Evolutionary conservation across 2,888 invertebrate species (phyloP), one percentile per base, ranked within the genome.

Genomic region (Eupsilia transversa): DNA sequence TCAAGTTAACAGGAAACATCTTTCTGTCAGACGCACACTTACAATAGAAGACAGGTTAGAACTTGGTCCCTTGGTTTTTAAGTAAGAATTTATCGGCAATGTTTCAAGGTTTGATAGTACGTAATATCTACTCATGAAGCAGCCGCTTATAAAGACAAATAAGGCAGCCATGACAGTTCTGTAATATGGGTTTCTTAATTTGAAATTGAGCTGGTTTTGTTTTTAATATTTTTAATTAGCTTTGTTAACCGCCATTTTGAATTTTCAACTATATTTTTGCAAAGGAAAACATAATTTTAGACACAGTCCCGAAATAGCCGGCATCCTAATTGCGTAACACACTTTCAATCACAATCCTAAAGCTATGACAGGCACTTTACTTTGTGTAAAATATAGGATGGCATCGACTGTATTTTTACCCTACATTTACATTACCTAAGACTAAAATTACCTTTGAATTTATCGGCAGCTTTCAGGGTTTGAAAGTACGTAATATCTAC

Each of bases 121-220:
- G n/a, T n/a, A n/a, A n/a, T n/a, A n/a, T n/a, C n/a, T n/a, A n/a
- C n/a, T n/a, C n/a, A n/a, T n/a, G n/a, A n/a, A n/a, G n/a, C 77
- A 73, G 60, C 56, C 68, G 77, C 41, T 87, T 83, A 83, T 86
- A 77, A 67, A 83, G 76, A 80, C 72, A 72, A 79, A 85, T 74
- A 86, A 35, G 74, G 69, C 74, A 30, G 73, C 64, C 76, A 71
- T 74, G 74, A 79, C 82, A 76, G 77, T 72, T 81, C 17, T 67
- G 57, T 61, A 33, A 57, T 61, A 70, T 56, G 14, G 33, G 72
- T 60, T 73, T 83, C 63, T 59, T 56, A 79, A 68, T 83, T 79
- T 68, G 46, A 71, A 66, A 71, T 71, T 65, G 52, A 64, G 27
- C 38, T 30, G 61, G 20, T 67, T 77, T 60, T 46, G 1, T 64